Base-by-base conservation (phyloP, 2,888 invertebrate genomes). In the Cosmopolites sordidus region DNA sequence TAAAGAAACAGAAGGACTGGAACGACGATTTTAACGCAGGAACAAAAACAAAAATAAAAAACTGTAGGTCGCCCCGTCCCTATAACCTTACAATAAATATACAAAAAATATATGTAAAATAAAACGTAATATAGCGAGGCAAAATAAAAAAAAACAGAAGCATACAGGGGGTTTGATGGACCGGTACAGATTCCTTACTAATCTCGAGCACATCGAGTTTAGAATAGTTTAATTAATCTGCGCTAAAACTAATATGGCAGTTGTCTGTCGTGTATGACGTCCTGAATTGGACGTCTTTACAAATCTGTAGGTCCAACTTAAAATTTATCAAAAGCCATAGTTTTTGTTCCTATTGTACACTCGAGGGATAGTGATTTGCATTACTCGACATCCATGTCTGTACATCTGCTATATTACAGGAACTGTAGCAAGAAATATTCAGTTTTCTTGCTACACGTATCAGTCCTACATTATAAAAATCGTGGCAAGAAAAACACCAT, bases 231-330 rank as follows among this genome's bases (percentile, higher is more conserved):
- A 16, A 8, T 16, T 43, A 50, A 48, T 58, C 71, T 72, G 72
- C 72, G 67, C 72, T 72, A 65, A 72, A 72, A 72, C 70, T 70
- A 70, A 72, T 72, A 71, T 70, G 72, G 72, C 72, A 72, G 72
- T 65, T 66, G 45, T 56, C 44, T 38, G 9, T 12, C 39, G 45
- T 48, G 48, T 51, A n/a, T 43, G 51, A 50, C 40, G 37, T 16
- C 27, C 42, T 29, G 33, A 16, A 16, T 16, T n/a, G 6, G 14
- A 15, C 17, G 40, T 40, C 40, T 16, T 5, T 2, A 16, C 6
- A 45, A 56, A 56, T 56, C 56, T 56, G 56, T 56, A 47, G 51
- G 45, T 56, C 56, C 56, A 56, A 54, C 12, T 48, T 15, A 17
- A 22, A 45, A 42, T 43, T 5, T 33, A 33, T 48, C 37, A 46